Conservation (phyloP, 2,113 vertebrate genomes). For the Pitta sordida region DNA sequence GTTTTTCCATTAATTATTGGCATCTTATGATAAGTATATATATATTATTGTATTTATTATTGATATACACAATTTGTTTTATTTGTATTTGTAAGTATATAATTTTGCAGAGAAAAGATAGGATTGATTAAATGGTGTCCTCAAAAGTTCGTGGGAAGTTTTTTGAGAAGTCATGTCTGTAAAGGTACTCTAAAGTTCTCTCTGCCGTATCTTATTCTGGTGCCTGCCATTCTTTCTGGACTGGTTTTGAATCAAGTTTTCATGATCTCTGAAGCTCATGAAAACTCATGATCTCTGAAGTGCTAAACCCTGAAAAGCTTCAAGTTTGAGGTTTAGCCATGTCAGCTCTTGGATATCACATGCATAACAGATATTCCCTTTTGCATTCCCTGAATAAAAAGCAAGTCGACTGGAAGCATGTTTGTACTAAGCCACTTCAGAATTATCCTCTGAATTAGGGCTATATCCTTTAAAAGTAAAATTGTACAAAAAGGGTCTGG, state of each 20-base stretch:
- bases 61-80: not conserved
- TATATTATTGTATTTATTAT: not conserved
- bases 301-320: not conserved
- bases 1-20: not conserved
- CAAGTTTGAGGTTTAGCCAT: not conserved
- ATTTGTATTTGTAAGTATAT: not conserved
- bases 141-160: not conserved
- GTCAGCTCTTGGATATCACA: conserved; percentile 24
- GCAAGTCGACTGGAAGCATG: not conserved
- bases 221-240: not conserved
- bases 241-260: not conserved
- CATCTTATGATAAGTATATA: not conserved
- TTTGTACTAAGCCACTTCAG: conserved; percentile 25
- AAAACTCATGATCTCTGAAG: no score
- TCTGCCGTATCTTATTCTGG: not conserved
- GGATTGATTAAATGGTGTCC: not conserved
- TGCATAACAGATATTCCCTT: conserved; percentile 3
- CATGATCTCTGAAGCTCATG: not conserved
- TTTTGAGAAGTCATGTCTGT: not conserved
- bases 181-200: not conserved
- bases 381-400: not conserved
- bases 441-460: not conserved
- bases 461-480: not conserved
- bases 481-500: not conserved
- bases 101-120: not conserved